Conservation (phyloP, 2,113 vertebrate species). For the Tragelaphus scriptus region DNA sequence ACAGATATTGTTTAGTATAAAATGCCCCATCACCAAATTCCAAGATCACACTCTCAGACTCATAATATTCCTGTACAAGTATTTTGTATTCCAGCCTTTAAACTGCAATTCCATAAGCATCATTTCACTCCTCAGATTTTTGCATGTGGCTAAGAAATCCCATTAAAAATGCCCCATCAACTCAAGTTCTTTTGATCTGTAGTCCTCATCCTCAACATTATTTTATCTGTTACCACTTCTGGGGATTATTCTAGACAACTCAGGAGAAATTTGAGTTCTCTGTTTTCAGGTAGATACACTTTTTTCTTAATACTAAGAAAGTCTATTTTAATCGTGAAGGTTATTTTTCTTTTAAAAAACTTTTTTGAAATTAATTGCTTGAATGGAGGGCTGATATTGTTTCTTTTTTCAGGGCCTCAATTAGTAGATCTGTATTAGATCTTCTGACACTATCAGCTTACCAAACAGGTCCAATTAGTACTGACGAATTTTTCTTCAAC, state of each 20-base stretch:
- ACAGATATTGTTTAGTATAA: not conserved
- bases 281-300: not conserved
- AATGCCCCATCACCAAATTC: not conserved
- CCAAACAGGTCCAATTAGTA: not conserved
- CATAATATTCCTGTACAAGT: rapidly evolving
- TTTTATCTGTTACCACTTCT: not conserved
- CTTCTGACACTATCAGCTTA: not conserved
- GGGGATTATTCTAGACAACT: not conserved
- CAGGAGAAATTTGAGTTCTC: not conserved
- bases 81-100: not conserved
- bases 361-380: not conserved
- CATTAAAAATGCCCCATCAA: not conserved
- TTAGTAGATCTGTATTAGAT: not conserved
- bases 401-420: not conserved
- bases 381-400: not conserved
- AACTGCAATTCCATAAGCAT: not conserved
- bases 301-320: not conserved
- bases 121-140: not conserved
- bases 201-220: not conserved
- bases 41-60: not conserved
- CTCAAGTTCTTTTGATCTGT: not conserved
- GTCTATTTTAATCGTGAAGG: not conserved
- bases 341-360: not conserved
- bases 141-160: not conserved
- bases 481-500: not conserved